Conservation (phyloP, 1,140 invertebrate genomes). For the Diabrotica virgifera region DNA sequence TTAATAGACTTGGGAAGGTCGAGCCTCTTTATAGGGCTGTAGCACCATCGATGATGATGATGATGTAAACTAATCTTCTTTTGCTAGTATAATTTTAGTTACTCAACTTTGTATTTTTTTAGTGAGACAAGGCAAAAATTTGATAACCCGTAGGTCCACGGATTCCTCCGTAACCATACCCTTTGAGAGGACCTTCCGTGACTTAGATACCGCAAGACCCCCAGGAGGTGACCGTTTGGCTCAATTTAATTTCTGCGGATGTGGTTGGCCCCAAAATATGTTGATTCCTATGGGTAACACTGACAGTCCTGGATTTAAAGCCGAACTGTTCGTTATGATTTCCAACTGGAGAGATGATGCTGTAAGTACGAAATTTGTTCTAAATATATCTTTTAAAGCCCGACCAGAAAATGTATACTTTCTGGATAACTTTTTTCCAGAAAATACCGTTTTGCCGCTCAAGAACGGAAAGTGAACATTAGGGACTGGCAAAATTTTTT, state of each 20-base stretch:
- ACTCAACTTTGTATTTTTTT: conserved; percentile 21
- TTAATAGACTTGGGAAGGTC: too few species aligned
- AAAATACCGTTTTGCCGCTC: too few species aligned
- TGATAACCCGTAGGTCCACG: conserved; percentile 57
- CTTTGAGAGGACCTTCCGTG: conserved; percentile 67
- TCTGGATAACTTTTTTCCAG: too few species aligned
- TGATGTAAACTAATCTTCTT: too few species aligned
- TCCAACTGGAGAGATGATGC: conserved; percentile 70
- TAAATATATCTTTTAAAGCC: too few species aligned
- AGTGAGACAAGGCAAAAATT: conserved; percentile 65
- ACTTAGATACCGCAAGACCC: conserved; percentile 56
- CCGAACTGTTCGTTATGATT: conserved; percentile 78
- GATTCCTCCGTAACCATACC: conserved; percentile 72
- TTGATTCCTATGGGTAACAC: conserved; percentile 67
- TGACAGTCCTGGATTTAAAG: conserved; percentile 45
- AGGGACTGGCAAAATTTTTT: too few species aligned
- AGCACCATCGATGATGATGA: too few species aligned
- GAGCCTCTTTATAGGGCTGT: too few species aligned
- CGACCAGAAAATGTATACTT: too few species aligned
- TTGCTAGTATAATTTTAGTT: too few species aligned
- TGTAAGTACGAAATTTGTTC: conserved; percentile 52
- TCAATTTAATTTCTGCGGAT: conserved; percentile 77
- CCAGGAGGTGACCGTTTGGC: conserved; percentile 52
- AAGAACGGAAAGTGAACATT: too few species aligned
- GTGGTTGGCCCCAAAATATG: conserved; percentile 86